Evolutionary conservation across 2,113 vertebrate species (phyloP), one percentile per base, ranked within the genome.

Genomic region (Oryzias celebensis): DNA sequence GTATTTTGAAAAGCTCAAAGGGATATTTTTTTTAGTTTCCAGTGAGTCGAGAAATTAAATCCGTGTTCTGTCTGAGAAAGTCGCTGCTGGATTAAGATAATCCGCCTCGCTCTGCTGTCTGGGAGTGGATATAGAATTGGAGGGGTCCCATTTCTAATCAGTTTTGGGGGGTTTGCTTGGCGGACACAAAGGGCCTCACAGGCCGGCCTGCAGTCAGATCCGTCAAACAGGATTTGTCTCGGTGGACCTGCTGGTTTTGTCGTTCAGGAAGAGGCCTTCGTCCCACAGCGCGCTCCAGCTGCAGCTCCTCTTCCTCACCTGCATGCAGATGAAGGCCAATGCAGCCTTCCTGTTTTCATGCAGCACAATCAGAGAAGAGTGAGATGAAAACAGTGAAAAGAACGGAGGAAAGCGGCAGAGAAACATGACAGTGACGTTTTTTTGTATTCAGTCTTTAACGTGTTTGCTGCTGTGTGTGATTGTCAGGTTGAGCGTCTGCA

Each of bases 211-310:
- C 73, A 75, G 78, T 64, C 64, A 72, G 75, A 68, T 80, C 86
- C 80, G 76, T 88, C 82, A 85, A 88, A 90, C 80, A 65, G 77
- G 74, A 90, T 91, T 91, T 77, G 87, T 89, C 88, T 88, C 80
- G 76, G 71, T 85, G 82, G 84, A 91, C 85, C 78, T 87, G 43
- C 71, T 54, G 64, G 66, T 77, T 84, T 87, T 87, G 80, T 87
- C 72, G 80, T 85, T 53, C 53, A 73, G 85, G 82, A 83, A 84
- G 80, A 85, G 51, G 82, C 75, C 83, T 66, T 68, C 77, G 70
- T 76, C 60, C 76, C 77, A 73, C 52, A 80, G 83, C 71, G 60
- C 54, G 23, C 57, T 54, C 68, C 42, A 58, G 79, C 63, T 77
- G 76, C 41, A 66, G 62, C 47, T 53, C 59, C 49, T 72, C 58